Evolutionary conservation across 2,113 vertebrate species (phyloP).

Genomic region (Mixornis gularis): DNA sequence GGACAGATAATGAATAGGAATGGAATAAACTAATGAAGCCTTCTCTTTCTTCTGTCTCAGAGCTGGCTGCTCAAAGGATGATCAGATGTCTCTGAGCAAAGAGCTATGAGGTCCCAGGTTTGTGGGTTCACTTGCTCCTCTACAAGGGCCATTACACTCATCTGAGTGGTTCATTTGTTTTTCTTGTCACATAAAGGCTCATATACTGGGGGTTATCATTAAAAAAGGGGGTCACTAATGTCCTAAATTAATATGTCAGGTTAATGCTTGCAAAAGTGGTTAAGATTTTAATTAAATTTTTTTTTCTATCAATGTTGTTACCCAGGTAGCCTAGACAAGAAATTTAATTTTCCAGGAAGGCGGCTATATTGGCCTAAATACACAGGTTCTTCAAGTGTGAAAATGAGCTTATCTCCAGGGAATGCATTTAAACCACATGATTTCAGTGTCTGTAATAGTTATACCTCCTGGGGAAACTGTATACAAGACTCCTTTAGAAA

Average conservation of each 20-base stretch:
- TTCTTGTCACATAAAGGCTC: background rate
- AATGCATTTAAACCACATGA: background rate
- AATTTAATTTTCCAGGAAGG: conserved; percentile 19
- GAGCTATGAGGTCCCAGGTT: background rate
- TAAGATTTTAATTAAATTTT: background rate
- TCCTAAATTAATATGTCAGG: background rate
- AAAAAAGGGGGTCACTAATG: background rate
- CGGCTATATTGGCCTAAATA: conserved; percentile 1
- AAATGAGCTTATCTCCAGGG: background rate
- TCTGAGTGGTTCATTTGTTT: background rate
- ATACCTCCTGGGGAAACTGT: background rate
- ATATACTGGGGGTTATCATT: background rate
- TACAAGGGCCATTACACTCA: background rate
- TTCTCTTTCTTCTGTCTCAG: background rate
- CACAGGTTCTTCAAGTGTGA: background rate
- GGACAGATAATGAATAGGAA: background rate
- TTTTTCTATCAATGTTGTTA: background rate
- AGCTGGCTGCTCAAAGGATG: background rate
- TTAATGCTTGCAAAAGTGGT: background rate
- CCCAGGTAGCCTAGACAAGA: background rate
- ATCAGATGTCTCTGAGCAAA: background rate
- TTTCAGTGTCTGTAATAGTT: background rate
- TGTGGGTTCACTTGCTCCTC: background rate
- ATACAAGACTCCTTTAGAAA: background rate
- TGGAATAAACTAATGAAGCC: background rate